Percentiles rank a stretch among this genome's conserved stretches.
Evolutionary conservation across 2,888 invertebrate species (phyloP).

Genomic region (Drosophila robusta): DNA sequence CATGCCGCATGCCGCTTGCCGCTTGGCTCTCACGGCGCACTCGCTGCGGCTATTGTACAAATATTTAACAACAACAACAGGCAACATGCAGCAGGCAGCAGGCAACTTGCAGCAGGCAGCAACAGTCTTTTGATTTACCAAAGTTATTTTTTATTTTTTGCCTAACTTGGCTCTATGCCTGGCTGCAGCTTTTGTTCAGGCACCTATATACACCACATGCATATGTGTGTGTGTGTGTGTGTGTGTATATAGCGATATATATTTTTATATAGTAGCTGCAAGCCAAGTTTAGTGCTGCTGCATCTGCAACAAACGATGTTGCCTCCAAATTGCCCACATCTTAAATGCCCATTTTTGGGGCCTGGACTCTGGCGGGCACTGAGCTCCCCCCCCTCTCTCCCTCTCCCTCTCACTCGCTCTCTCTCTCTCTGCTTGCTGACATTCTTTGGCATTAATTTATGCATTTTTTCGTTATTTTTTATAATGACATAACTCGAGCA

Average conservation of each 20-base stretch:
- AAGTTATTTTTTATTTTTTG: constrained; percentile 65
- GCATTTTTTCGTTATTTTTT: constrained; percentile 70
- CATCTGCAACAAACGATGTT: constrained; percentile 41
- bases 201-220: constrained; percentile 15
- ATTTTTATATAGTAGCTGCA: neutral
- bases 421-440: constrained; percentile 9
- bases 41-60: constrained; percentile 70
- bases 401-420: neutral
- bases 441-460: constrained; percentile 70
- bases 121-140: constrained; percentile 60
- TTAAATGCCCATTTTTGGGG: constrained; percentile 80
- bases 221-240: constrained; percentile 5
- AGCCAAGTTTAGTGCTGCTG: constrained; percentile 43
- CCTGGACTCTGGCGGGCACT: neutral
- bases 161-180: constrained; percentile 69
- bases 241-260: constrained; percentile 5
- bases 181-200: constrained; percentile 43
- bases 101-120: constrained; percentile 19
- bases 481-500: constrained; percentile 85
- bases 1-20: constrained; percentile 23
- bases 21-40: constrained; percentile 62
- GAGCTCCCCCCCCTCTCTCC: neutral
- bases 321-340: constrained; percentile 56
- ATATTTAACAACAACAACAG: constrained; percentile 65
- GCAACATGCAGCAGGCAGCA: constrained; percentile 27